Evolutionary conservation across 1,140 invertebrate species (phyloP).

Genomic region (Lutraria rhynchaena): DNA sequence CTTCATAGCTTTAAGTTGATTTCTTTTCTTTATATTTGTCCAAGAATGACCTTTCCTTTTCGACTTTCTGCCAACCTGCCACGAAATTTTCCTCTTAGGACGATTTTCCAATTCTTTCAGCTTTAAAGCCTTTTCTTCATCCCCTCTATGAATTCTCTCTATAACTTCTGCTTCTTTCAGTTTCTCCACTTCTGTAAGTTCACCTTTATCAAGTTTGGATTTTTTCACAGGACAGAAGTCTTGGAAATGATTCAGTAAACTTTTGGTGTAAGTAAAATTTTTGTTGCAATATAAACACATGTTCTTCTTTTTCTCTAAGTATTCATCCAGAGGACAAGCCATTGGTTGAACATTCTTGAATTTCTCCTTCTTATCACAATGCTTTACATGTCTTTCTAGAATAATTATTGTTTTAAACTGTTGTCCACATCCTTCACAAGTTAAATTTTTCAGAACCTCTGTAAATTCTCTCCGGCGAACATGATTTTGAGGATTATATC

Average conservation of each 20-base stretch:
- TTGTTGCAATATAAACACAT: constrained; percentile 73
- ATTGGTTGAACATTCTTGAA: constrained; percentile 68
- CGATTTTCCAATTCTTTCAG: constrained; percentile 15
- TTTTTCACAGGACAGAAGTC: constrained; percentile 69
- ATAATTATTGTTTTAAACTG: constrained; percentile 73
- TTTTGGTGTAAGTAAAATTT: constrained; percentile 73
- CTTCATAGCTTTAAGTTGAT: constrained; percentile 7
- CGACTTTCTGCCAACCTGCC: constrained; percentile 42
- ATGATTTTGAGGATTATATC: constrained; percentile 76
- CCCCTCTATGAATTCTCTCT: constrained; percentile 56
- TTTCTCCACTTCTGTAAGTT: constrained; percentile 63
- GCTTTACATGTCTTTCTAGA: constrained; percentile 74
- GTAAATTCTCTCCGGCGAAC: constrained; percentile 71
- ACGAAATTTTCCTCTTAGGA: constrained; percentile 29
- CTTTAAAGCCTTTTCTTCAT: constrained; percentile 64
- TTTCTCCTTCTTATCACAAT: constrained; percentile 74
- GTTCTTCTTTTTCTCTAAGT: constrained; percentile 57
- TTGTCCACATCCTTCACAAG: constrained; percentile 73
- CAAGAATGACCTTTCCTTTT: constrained; percentile 62
- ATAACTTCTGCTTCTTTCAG: constrained; percentile 64
- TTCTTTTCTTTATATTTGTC: constrained; percentile 65
- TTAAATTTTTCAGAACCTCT: constrained; percentile 71
- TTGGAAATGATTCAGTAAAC: constrained; percentile 70
- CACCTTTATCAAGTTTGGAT: constrained; percentile 50
- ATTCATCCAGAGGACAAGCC: constrained; percentile 46